Percentiles rank a stretch among this genome's conserved stretches.
phyloP scores from a whole-genome alignment of 2,113 vertebrate species.

The Pollachius pollachius region DNA sequence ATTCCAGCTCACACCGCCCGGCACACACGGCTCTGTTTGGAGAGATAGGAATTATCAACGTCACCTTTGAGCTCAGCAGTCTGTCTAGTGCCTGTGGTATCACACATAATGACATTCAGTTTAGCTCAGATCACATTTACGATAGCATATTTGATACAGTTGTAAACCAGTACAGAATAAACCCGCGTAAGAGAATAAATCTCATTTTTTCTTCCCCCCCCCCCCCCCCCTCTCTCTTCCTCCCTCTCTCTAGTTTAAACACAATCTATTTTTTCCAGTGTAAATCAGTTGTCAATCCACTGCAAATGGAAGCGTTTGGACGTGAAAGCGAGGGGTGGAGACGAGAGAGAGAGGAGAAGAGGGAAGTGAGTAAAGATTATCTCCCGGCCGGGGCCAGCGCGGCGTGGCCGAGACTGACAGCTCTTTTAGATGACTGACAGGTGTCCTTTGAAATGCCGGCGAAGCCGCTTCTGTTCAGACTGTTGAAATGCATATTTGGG shows the following conservation, averaged over 20 bases:
- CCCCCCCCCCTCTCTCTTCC: too few relatives aligned
- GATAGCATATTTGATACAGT: conserved; percentile 89
- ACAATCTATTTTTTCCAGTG: conserved; percentile 85
- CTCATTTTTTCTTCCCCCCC: conserved; percentile 48
- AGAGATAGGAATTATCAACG: conserved; percentile 79
- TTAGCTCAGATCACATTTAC: conserved; percentile 80
- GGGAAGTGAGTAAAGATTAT: conserved; percentile 96
- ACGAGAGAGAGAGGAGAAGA: conserved; percentile 64
- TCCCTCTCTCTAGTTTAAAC: conserved; percentile 72
- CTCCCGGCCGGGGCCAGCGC: conserved; percentile 89
- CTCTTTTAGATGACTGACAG: conserved; percentile 98
- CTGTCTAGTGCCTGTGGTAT: conserved; percentile 77
- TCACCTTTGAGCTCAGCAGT: conserved; percentile 86
- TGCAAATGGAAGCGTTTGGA: conserved; percentile 89
- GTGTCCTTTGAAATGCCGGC: conserved; percentile 99
- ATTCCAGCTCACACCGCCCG: conserved; percentile 31
- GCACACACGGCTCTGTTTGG: conserved; percentile 57
- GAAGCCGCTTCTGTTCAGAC: conserved; percentile 94
- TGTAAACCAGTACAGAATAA: conserved; percentile 86
- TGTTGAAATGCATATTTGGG: conserved; percentile 99
- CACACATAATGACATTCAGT: conserved; percentile 79
- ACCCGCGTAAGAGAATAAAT: conserved; percentile 84
- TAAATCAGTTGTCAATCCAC: conserved; percentile 98
- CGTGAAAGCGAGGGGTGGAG: conserved; percentile 77
- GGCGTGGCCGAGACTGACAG: conserved; percentile 92